phyloP scores from a whole-genome alignment of 2,797 vertebrate species.

The Hipposideros larvatus region DNA sequence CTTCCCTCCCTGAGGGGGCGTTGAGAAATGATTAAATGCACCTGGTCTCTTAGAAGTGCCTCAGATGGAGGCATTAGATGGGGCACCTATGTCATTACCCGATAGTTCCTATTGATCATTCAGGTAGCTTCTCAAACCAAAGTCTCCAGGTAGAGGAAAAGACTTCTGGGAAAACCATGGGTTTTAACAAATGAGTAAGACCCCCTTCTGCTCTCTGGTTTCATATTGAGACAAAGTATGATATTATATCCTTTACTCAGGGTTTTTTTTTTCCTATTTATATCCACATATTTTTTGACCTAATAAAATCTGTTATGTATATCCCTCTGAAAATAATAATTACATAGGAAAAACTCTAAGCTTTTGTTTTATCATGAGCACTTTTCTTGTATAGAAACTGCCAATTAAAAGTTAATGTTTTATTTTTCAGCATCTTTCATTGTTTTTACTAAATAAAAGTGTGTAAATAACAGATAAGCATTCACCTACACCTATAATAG shows the following conservation, averaged over 20 bases:
- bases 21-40: neutral
- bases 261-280: too few relatives aligned
- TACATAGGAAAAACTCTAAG: neutral
- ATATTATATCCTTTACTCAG: neutral
- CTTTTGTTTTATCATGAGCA: neutral
- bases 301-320: neutral
- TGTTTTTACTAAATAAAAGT: neutral
- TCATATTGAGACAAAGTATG: neutral
- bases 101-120: neutral
- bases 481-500: neutral
- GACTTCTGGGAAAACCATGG: neutral
- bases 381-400: neutral
- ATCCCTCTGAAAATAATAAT: neutral
- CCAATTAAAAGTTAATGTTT: slow-evolving; percentile 28
- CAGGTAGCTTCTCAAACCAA: neutral
- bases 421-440: neutral
- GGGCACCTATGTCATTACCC: neutral
- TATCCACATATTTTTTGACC: neutral
- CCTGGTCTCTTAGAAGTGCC: neutral
- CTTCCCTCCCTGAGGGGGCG: neutral
- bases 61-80: neutral
- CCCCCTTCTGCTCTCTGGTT: neutral
- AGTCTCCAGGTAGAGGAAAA: neutral
- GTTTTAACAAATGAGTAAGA: neutral
- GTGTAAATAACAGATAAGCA: neutral